Evolutionary conservation across 2,888 invertebrate species (phyloP), one percentile per base, ranked within the genome.

Genomic region (Chrysolina americana): DNA sequence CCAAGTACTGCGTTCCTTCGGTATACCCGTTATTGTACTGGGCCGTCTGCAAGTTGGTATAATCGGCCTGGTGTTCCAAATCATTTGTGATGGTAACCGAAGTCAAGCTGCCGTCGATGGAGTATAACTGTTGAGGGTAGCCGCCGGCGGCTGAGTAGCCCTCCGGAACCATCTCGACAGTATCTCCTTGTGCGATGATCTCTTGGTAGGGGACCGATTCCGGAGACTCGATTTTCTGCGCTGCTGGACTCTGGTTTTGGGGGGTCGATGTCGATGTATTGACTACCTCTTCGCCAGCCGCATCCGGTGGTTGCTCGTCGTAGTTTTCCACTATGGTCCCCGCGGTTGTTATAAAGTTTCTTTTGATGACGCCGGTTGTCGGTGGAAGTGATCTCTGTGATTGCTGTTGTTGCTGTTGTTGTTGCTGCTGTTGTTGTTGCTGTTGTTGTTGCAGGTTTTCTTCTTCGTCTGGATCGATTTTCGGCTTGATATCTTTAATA

Each of bases 11-110:
- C n/a, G 82, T 71, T 2, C 83, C 84, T 64, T 86, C 84, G 0
- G 82, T 73, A 41, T 84, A 83, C 15, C 79, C 83, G 19, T 81
- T 83, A 59, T 83, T 79, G 8, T 87, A 83, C 5, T 91, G 89
- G 2, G 93, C 93, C 0, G 92, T 92, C 84, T 93, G 92, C 76
- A 93, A 86, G 79, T 92, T 92, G 0, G 92, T 92, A 81, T 92
- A 93, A 90, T 93, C 78, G 83, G 89, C 74, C 72, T 86, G 86
- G 75, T 89, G 87, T 63, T 82, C 82, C 9, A 81, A 80, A 8
- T 72, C 74, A 36, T 28, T 74, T 23, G 76, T 63, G 5, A 76
- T 53, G 0, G 71, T 70, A 11, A 74, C 76, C 6, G 75, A 68
- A 78, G 70, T 80, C 28, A 81, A 78, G 19, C 76, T 78, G 8